A percentile compares a stretch with the other conserved stretches of the same genome.
phyloP scores from a whole-genome alignment of 2,797 vertebrate genomes.

The Acanthurus tractus region DNA sequence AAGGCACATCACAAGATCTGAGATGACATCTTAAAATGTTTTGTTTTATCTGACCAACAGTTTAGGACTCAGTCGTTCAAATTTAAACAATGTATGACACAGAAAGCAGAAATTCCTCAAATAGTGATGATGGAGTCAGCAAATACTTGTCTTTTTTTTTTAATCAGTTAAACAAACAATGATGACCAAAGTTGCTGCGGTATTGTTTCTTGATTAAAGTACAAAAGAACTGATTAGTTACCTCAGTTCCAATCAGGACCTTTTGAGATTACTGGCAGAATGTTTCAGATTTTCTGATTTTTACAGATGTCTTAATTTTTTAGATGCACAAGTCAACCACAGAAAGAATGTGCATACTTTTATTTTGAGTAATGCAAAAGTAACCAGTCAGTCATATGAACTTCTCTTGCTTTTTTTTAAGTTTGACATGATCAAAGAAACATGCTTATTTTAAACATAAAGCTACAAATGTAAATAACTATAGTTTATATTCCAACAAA shows the following conservation, averaged over 20 bases:
- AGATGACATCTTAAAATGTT: neutral
- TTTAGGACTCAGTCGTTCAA: neutral
- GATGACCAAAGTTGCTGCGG: too few relatives aligned
- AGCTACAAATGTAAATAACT: slow-evolving; percentile 65
- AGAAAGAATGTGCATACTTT: slow-evolving; percentile 55
- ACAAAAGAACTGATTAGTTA: neutral
- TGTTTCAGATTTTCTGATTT: slow-evolving; percentile 1
- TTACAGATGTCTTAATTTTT: neutral
- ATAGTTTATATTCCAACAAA: slow-evolving; percentile 65
- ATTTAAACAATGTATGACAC: neutral
- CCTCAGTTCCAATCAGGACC: neutral
- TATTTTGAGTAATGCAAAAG: slow-evolving; percentile 79
- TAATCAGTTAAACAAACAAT: too few relatives aligned
- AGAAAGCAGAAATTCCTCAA: neutral
- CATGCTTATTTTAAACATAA: slow-evolving; percentile 58
- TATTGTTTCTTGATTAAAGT: neutral
- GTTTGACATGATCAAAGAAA: slow-evolving; percentile 66
- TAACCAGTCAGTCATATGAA: slow-evolving; percentile 62
- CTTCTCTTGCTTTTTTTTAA: slow-evolving; percentile 43
- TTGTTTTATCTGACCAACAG: neutral
- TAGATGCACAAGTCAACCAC: slow-evolving; percentile 21
- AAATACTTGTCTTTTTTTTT: neutral
- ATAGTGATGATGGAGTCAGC: neutral
- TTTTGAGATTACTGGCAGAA: neutral
- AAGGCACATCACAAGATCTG: neutral